Conservation (phyloP, 2,113 vertebrate species). For the Ceyx melanurus region DNA sequence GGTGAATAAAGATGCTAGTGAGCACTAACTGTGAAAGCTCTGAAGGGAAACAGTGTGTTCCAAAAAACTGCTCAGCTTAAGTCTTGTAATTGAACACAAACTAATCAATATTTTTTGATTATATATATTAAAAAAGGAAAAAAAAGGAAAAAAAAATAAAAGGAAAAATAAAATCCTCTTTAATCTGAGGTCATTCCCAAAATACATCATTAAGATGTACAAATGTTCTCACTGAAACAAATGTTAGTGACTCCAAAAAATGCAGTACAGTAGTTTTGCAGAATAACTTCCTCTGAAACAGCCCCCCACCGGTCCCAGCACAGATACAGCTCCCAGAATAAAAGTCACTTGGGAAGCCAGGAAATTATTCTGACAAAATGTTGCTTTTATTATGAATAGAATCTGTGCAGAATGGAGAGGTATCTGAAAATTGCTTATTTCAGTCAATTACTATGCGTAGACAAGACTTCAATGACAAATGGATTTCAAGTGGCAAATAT, state of each 20-base stretch:
- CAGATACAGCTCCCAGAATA: background rate
- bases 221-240: background rate
- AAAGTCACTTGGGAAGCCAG: background rate
- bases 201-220: background rate
- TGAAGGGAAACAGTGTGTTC: background rate
- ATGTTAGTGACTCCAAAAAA: background rate
- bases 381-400: constrained; percentile 7
- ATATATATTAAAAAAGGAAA: background rate
- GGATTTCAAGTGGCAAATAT: constrained; percentile 50
- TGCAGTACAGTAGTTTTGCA: background rate
- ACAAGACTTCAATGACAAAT: constrained; percentile 21
- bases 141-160: background rate
- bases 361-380: constrained; percentile 6
- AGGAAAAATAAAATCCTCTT: background rate
- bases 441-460: background rate
- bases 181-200: background rate
- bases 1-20: background rate
- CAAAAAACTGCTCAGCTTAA: background rate
- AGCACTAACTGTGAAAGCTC: background rate
- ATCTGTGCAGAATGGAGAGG: background rate
- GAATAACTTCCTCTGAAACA: background rate
- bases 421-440: constrained; percentile 30
- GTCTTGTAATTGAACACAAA: background rate
- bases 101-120: background rate
- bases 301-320: background rate